Evolutionary conservation across 2,888 invertebrate species (phyloP), one percentile per base, ranked within the genome.

Genomic region (Zygothrica quintamaculata): DNA sequence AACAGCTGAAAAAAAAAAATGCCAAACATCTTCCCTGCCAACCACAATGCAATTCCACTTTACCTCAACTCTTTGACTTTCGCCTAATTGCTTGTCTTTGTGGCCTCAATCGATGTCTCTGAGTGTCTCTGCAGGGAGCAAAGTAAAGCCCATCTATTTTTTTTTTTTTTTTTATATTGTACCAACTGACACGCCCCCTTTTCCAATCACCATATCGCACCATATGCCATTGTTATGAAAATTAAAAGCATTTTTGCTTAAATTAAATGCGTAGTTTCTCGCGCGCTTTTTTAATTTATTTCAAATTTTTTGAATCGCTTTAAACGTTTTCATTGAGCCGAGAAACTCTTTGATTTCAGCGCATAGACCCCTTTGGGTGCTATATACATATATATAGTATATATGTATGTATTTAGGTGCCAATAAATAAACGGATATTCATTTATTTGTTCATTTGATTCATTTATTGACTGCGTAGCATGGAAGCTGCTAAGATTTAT

Each of bases 51-150:
- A 16, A 6, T 31, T 58, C 26, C 39, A 13, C 13, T 9, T 37
- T 11, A n/a, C 5, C 26, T 0, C 5, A 16, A 13, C 4, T 11
- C 15, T 51, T 15, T 33, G n/a, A 37, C 42, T 25, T 61, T 69
- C 57, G 65, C 65, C 72, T 82, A 87, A 88, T 88, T 88, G 76
- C 81, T 81, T 86, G 74, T 77, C 68, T 67, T 81, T 66, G 44
- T 42, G 69, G 46, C 59, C 43, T 31, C 37, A 31, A 18, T 31
- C 26, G 42, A 18, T 43, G 25, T 56, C 33, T 57, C 11, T 18
- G 42, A n/a, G n/a, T 22, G 51, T 51, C 34, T 67, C n/a, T n/a
- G n/a, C n/a, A n/a, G n/a, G 73, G 42, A 60, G 71, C 74, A 74
- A 66, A 67, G 46, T 60, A 65, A 65, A 43, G 71, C 62, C 65